These are phyloP conservation scores for Hypanus sabinus DNA, from an alignment of 2,113 vertebrate genomes.

Conservation along the genomic window DNA sequence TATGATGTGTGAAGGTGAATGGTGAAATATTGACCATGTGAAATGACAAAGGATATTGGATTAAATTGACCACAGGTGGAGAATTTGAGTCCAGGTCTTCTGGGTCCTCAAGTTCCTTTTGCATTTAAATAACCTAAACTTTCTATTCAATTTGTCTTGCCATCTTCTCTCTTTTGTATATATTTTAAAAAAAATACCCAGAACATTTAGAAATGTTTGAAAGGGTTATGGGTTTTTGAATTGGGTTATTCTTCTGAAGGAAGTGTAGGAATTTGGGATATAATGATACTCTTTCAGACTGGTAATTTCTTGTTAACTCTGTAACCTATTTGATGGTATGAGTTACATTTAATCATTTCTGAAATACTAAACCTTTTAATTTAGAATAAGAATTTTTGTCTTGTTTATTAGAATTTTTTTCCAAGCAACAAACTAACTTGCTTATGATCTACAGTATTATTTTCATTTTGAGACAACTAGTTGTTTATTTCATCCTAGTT, in stretches of 20 bases:
- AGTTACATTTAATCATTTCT: neutral
- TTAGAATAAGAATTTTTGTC: neutral
- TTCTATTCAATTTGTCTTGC: neutral
- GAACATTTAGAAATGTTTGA: neutral
- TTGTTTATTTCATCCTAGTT: too few relatives aligned
- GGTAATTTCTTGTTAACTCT: neutral
- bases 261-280: neutral
- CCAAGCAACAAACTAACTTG: neutral
- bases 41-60: neutral
- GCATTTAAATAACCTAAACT: too few relatives aligned
- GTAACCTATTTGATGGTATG: neutral
- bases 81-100: neutral
- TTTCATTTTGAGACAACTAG: too few relatives aligned
- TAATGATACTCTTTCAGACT: neutral
- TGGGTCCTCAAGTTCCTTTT: neutral
- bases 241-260: neutral
- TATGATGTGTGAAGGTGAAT: neutral
- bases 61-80: neutral
- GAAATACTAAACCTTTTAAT: neutral
- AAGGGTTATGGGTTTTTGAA: neutral
- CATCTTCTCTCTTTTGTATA: neutral
- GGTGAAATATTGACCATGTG: neutral
- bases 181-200: neutral
- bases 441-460: neutral
- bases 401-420: neutral